A percentile compares a stretch with the other conserved stretches of the same genome.
These are phyloP conservation scores for Umimayanthus chanpuru DNA, from an alignment of 92 coral and sea anemone species.

Conservation along the genomic window DNA sequence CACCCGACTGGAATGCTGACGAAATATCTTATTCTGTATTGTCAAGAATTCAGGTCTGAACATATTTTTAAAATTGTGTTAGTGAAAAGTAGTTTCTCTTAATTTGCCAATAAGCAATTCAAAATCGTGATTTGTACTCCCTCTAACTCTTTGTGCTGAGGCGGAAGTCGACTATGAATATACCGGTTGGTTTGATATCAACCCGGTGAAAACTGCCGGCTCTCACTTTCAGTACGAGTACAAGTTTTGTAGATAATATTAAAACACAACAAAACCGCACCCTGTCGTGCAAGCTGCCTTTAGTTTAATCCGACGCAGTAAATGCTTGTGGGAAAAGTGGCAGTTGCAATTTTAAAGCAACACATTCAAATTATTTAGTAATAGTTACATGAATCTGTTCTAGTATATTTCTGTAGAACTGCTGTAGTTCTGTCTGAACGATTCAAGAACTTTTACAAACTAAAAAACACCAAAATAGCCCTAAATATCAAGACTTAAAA, in stretches of 20 bases:
- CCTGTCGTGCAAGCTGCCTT: not conserved
- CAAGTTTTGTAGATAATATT: not conserved
- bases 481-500: not conserved
- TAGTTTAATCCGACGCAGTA: not conserved
- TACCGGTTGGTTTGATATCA: not conserved
- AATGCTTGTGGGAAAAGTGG: not conserved
- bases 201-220: not conserved
- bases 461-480: conserved; percentile 3
- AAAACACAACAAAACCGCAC: not conserved
- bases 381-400: not conserved
- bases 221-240: not conserved
- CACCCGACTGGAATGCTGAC: not conserved
- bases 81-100: too few relatives aligned
- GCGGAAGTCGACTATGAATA: not conserved
- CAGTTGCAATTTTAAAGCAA: not conserved
- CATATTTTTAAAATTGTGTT: not conserved
- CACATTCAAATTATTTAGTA: not conserved
- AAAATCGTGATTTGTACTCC: not conserved
- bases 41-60: not conserved
- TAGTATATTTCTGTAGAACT: not conserved
- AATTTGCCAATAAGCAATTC: not conserved
- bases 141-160: not conserved
- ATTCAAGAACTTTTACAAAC: not conserved
- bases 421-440: not conserved
- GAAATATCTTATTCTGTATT: not conserved